Evolutionary conservation across 2,113 vertebrate genomes (phyloP), one percentile per base, ranked within the genome.

Genomic region (Equus quagga): DNA sequence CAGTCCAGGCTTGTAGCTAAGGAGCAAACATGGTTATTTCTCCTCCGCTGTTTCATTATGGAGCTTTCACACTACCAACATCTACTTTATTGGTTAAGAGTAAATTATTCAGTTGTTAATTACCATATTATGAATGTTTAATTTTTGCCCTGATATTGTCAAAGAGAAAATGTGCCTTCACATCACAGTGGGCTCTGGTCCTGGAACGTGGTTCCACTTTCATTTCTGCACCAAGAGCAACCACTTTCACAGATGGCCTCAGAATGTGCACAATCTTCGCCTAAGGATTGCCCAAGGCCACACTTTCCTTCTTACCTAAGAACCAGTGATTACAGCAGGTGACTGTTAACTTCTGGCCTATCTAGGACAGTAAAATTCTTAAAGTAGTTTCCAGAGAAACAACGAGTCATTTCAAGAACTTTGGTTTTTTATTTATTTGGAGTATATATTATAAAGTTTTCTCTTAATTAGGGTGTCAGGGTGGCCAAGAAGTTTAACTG

Each of bases 91-190:
- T 98, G 98, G 69, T 87, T 97, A 82, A 96, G 97, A 98, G 98
- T 98, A 98, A 98, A 99, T 98, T 98, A 98, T 98, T 99, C 98
- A 98, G 96, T 69, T 96, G 92, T 98, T 98, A 97, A 98, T 99
- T 98, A 98, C 96, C 94, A 98, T 98, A 98, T 98, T 98, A 99
- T 99, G 98, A 98, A 99, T 98, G 98, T 98, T 99, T 99, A 98
- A 99, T 98, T 98, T 97, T 97, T 98, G 96, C 88, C 84, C 90
- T 97, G 95, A 96, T 97, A 97, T 98, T 98, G 97, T 98, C 97
- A 98, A 87, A 98, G 97, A 97, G 96, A 98, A 98, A 98, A 98
- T 56, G 94, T 98, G 98, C 89, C 97, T 93, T 97, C 89, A 72
- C 1, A 84, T 76, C 84, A 54, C 84, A 54, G 11, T 58, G 87